phyloP scores from a whole-genome alignment of 2,888 invertebrate species.

The Timandra comae region DNA sequence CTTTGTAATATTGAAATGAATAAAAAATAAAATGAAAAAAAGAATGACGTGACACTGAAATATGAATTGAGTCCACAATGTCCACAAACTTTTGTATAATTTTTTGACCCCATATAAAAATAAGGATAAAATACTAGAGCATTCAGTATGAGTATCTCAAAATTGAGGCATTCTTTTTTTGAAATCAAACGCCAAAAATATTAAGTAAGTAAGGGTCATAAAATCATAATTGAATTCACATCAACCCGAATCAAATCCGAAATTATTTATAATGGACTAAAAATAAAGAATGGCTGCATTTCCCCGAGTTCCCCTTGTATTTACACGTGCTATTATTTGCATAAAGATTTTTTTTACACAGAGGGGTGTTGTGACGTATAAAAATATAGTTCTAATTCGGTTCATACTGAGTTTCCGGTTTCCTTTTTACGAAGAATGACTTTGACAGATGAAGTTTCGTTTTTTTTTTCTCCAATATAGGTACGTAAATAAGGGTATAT shows the following conservation, averaged over 20 bases:
- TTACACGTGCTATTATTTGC: conserved; percentile 74
- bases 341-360: conserved; percentile 65
- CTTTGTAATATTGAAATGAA: no score
- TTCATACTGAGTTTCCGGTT: conserved; percentile 61
- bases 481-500: no score
- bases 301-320: conserved; percentile 56
- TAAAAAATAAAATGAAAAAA: no score
- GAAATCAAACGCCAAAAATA: no score
- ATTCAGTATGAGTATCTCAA: no score
- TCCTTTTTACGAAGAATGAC: conserved; percentile 46
- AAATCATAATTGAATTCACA: neutral
- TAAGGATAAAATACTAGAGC: no score
- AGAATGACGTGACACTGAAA: no score
- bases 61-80: no score
- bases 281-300: conserved; percentile 20
- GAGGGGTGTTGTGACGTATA: conserved; percentile 58
- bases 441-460: conserved; percentile 64
- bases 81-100: no score
- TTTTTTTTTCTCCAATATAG: conserved; percentile 38
- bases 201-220: no score
- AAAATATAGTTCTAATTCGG: conserved; percentile 75
- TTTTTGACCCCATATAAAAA: no score
- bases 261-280: neutral
- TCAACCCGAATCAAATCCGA: conserved; percentile 7
- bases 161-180: no score